Evolutionary conservation across 2,113 vertebrate genomes (phyloP), one percentile per base, ranked within the genome.

Genomic region (Epinephelus moara): DNA sequence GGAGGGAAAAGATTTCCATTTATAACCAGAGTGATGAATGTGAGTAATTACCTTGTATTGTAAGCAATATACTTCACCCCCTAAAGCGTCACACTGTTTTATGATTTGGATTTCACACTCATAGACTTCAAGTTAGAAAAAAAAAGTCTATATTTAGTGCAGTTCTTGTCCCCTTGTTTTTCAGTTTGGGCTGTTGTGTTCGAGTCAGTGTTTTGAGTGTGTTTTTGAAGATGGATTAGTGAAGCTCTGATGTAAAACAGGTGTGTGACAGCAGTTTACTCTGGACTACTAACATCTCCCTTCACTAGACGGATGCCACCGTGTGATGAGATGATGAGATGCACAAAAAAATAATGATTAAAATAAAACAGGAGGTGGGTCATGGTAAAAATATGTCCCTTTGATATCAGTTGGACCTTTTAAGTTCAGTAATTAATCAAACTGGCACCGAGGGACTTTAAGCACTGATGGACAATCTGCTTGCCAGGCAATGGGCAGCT

Each of bases 1-100:
- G 89, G 85, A 86, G 89, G 85, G 81, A 66, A 90, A 88, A 83
- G 25, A 70, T 90, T 93, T 91, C 91, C 89, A 92, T 84, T 88
- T 86, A 81, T 80, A 89, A 89, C 79, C 69, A 62, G 71, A 73
- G 74, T 92, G 91, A 92, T 91, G 72, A 82, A 94, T 93, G 84
- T 86, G 66, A 81, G 84, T 90, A 91, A 94, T 93, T 91, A 91
- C 63, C 73, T 66, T 82, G 84, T 88, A 89, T 85, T 87, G 76
- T 90, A 88, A 84, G 72, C 73, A 72, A 88, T 85, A 81, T 72
- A 80, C 15, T 67, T 87, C 67, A 70, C 69, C 77, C 74, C 77
- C 86, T 78, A n/a, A 80, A 83, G 82, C 80, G 79, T 90, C 84
- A 78, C 67, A 75, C 80, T 72, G 40, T 85, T 84, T 77, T 63